These are phyloP conservation scores for Teleopsis dalmanni DNA, from an alignment of 1,140 invertebrate species.

Conservation along the genomic window DNA sequence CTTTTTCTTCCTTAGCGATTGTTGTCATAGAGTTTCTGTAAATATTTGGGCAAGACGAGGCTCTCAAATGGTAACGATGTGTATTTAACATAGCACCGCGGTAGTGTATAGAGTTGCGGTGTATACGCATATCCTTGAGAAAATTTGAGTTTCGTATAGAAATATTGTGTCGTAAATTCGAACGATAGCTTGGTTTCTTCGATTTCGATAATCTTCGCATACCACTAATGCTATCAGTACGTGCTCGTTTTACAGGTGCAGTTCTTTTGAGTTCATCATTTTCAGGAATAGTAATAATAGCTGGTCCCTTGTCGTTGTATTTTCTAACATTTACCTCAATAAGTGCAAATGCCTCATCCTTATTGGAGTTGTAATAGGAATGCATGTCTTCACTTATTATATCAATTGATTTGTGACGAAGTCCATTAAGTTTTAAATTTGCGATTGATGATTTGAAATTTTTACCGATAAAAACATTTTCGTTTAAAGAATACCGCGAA, in stretches of 20 bases:
- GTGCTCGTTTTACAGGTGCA: constrained; percentile 17
- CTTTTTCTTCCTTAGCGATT: constrained; percentile 66
- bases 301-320: constrained; percentile 13
- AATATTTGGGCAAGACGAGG: constrained; percentile 84
- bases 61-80: constrained; percentile 71
- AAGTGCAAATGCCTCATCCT: constrained; percentile 27
- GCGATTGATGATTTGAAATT: constrained; percentile 18
- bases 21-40: constrained; percentile 85
- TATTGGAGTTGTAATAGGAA: constrained; percentile 25
- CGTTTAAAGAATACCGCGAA: constrained; percentile 36
- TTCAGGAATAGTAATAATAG: constrained; percentile 28
- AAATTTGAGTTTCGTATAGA: constrained; percentile 54
- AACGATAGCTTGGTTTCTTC: constrained; percentile 31
- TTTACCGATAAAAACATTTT: constrained; percentile 32
- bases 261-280: constrained; percentile 19
- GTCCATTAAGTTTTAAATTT: constrained; percentile 25
- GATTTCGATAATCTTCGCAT: constrained; percentile 33
- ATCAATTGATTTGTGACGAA: constrained; percentile 38
- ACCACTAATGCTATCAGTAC: constrained; percentile 35
- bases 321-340: constrained; percentile 20
- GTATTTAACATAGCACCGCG: constrained; percentile 70
- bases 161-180: constrained; percentile 34
- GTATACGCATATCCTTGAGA: constrained; percentile 65
- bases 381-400: constrained; percentile 34
- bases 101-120: constrained; percentile 72